These are phyloP conservation scores for Latrodectus geometricus DNA, from an alignment of 1,140 invertebrate genomes.

Conservation along the genomic window DNA sequence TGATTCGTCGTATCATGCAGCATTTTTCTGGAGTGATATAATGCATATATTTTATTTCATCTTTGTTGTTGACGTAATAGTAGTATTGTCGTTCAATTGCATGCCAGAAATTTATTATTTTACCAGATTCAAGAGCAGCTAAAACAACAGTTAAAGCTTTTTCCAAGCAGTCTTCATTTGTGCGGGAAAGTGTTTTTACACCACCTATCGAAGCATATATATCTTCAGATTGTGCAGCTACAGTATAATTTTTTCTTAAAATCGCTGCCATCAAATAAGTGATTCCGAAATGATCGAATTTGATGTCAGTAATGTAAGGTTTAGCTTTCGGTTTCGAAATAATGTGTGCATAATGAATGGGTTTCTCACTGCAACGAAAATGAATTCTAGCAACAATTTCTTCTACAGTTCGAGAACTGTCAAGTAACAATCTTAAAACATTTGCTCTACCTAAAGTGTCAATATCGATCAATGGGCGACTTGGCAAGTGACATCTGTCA, in stretches of 20 bases:
- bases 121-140: conserved; percentile 7
- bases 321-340: background rate
- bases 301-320: background rate
- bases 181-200: background rate
- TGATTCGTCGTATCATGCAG: conserved; percentile 52
- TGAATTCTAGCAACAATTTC: conserved; percentile 10
- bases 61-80: background rate
- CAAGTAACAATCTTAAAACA: background rate
- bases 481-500: background rate
- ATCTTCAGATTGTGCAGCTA: background rate
- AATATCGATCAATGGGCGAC: background rate
- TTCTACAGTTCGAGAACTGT: background rate
- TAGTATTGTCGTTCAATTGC: background rate
- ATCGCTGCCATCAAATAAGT: conserved; percentile 10
- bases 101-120: conserved; percentile 6
- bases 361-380: background rate
- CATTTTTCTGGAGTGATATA: conserved; percentile 55
- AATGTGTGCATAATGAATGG: conserved; percentile 6
- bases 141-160: conserved; percentile 12
- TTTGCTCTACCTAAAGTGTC: conserved; percentile 16
- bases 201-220: background rate
- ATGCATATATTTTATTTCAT: conserved; percentile 52
- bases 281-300: background rate
- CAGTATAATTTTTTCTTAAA: conserved; percentile 3
- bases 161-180: background rate